Conservation (phyloP, 2,797 vertebrate species). For the Alosa sapidissima region DNA sequence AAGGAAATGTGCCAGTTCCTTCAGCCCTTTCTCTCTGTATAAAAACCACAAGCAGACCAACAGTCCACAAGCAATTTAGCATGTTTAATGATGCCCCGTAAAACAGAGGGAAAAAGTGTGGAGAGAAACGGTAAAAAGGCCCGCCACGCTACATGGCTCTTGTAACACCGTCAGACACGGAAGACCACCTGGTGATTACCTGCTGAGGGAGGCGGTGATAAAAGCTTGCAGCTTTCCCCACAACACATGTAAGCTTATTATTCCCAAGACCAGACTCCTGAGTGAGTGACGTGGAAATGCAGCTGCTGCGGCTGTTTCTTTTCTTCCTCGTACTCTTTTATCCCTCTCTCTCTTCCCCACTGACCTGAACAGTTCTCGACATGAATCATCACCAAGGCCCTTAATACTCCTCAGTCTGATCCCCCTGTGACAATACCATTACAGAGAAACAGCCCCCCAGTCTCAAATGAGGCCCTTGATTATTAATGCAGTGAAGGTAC, state of each 20-base stretch:
- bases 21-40: background rate
- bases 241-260: conserved; percentile 63
- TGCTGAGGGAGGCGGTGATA: conserved; percentile 66
- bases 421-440: conserved; percentile 12
- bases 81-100: conserved; percentile 39
- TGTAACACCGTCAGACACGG: conserved; percentile 36
- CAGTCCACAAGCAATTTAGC: conserved; percentile 28
- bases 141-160: conserved; percentile 42
- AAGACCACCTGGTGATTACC: conserved; percentile 62
- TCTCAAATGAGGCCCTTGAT: conserved; percentile 43
- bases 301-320: conserved; percentile 27
- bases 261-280: conserved; percentile 61
- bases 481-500: conserved; percentile 37
- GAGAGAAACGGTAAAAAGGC: conserved; percentile 22
- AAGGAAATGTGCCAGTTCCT: background rate
- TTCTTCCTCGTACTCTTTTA: background rate
- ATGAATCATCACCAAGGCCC: background rate
- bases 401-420: background rate
- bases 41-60: conserved; percentile 21
- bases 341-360: background rate
- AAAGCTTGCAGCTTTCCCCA: conserved; percentile 52
- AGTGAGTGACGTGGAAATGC: conserved; percentile 9
- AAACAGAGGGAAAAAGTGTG: conserved; percentile 18
- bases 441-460: conserved; percentile 31
- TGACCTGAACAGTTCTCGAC: background rate